A percentile compares a stretch with the other conserved stretches of the same genome.
Conservation (phyloP, 2,113 vertebrate genomes). For the Sturnira hondurensis region DNA sequence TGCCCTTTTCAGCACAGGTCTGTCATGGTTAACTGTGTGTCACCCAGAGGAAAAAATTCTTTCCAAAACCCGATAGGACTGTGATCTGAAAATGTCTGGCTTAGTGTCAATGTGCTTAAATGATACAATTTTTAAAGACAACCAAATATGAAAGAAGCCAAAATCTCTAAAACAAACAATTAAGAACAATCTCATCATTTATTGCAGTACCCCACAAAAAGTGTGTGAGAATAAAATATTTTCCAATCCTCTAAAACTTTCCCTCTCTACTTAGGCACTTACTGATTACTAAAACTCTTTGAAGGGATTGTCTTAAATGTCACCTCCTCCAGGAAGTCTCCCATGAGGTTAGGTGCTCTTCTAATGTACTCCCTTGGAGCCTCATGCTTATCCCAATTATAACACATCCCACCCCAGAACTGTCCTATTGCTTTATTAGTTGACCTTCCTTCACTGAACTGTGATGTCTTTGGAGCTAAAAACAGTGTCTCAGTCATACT, state of each 20-base stretch:
- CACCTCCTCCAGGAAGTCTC: slow-evolving; percentile 6
- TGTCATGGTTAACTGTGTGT: slow-evolving; percentile 5
- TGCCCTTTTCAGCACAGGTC: slow-evolving; percentile 54
- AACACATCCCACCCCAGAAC: not conserved
- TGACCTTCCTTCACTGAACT: not conserved
- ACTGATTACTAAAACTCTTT: slow-evolving; percentile 24
- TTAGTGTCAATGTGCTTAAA: slow-evolving; percentile 17
- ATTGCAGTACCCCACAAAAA: not conserved
- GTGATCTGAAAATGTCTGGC: slow-evolving; percentile 11
- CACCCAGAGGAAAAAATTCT: not conserved
- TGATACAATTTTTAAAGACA: slow-evolving; percentile 22
- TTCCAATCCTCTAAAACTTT: not conserved
- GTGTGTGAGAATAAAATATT: not conserved
- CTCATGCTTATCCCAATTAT: not conserved
- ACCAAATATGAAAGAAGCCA: slow-evolving; percentile 15
- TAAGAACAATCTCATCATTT: not conserved
- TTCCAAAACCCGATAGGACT: slow-evolving; percentile 25
- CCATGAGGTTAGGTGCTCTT: not conserved
- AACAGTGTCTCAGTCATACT: not conserved
- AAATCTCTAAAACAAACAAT: slow-evolving; percentile 21
- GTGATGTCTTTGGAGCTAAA: not conserved
- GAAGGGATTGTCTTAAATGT: not conserved
- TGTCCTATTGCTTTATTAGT: not conserved
- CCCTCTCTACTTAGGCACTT: slow-evolving; percentile 13
- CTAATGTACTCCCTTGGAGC: not conserved